A percentile compares a stretch with the other conserved stretches of the same genome.
Conservation (phyloP, 2,797 vertebrate species). For the Kryptolebias ocellatus region DNA sequence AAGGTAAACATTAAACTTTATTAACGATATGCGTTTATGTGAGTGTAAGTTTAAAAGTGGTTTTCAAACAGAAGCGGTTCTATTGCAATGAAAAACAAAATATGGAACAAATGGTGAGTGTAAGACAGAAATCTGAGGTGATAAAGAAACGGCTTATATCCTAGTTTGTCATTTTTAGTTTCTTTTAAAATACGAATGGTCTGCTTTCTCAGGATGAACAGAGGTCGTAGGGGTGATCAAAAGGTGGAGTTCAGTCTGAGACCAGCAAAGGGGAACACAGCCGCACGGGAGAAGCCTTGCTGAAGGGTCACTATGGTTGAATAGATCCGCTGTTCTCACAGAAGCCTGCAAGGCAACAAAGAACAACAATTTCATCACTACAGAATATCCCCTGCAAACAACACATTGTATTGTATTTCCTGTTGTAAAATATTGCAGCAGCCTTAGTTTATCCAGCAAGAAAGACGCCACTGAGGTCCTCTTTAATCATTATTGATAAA, state of each 20-base stretch:
- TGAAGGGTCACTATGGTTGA: constrained; percentile 16
- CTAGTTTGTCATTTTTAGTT: background rate
- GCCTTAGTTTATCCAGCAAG: background rate
- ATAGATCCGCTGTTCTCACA: constrained; percentile 52
- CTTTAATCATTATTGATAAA: background rate
- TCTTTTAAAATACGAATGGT: constrained; percentile 14
- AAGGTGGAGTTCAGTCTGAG: constrained; percentile 24
- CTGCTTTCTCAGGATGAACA: background rate
- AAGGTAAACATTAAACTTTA: constrained; percentile 16
- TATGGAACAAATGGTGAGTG: background rate
- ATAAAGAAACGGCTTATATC: background rate
- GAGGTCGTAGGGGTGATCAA: constrained; percentile 8
- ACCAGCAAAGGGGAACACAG: constrained; percentile 11
- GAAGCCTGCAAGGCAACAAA: constrained; percentile 68
- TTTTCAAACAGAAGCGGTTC: background rate
- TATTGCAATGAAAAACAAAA: background rate
- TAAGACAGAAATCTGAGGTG: background rate
- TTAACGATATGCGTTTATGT: constrained; percentile 30
- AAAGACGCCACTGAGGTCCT: background rate
- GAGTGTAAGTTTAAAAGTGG: background rate
- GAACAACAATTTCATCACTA: constrained; percentile 6
- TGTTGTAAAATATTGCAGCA: too few relatives aligned
- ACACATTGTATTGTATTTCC: background rate
- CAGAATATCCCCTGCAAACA: background rate
- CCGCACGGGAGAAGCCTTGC: constrained; percentile 13